These are phyloP conservation scores for Lateolabrax maculatus DNA, from an alignment of 2,797 vertebrate species.

Conservation along the genomic window DNA sequence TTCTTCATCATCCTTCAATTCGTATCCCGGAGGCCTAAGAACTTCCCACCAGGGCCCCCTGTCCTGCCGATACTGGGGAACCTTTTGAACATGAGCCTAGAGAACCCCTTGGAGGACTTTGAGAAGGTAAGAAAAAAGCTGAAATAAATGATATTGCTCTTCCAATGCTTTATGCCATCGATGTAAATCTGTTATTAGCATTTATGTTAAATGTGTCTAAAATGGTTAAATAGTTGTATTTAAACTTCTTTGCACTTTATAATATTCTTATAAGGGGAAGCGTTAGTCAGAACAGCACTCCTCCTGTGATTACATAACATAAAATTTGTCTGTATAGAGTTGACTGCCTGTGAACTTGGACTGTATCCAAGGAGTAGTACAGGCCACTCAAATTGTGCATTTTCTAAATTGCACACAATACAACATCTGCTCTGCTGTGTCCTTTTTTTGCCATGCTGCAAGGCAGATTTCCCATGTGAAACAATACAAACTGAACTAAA, in stretches of 20 bases:
- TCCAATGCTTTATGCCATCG: too few species aligned
- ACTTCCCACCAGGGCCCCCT: conserved; percentile 74
- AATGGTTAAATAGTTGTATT: not conserved
- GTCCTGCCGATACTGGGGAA: conserved; percentile 68
- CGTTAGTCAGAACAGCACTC: not conserved
- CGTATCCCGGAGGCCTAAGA: conserved; percentile 64
- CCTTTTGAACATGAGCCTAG: conserved; percentile 56
- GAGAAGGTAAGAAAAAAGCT: conserved; percentile 59
- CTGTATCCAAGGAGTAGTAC: accelerated
- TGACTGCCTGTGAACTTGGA: not conserved
- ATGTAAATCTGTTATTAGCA: not conserved
- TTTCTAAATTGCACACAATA: not conserved
- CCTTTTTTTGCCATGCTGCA: conserved; percentile 48
- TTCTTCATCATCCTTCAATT: conserved; percentile 57
- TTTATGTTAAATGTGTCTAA: not conserved
- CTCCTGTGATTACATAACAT: not conserved
- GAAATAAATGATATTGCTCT: not conserved
- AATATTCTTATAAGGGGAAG: not conserved
- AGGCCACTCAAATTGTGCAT: not conserved
- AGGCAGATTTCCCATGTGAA: not conserved
- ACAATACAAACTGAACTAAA: not conserved
- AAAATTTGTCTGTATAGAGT: not conserved
- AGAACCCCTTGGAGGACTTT: conserved; percentile 73
- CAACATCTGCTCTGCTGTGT: not conserved
- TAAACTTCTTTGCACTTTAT: not conserved